phyloP scores from a whole-genome alignment of 2,113 vertebrate genomes.

The Hippocampus barbouri region DNA sequence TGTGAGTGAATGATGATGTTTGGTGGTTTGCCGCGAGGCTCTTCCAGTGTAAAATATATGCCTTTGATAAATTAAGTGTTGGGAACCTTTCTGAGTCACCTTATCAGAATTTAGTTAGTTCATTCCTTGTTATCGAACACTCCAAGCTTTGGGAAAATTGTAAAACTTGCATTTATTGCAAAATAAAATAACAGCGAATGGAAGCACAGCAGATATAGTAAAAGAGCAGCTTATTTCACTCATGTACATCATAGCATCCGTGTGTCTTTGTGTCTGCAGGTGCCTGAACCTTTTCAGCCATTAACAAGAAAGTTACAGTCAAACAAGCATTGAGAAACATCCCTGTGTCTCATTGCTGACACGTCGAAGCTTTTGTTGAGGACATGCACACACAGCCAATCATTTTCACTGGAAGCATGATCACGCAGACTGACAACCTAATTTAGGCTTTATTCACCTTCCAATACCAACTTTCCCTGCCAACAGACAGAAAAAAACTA shows the following conservation, averaged over 20 bases:
- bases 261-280: slow-evolving; percentile 32
- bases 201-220: slow-evolving; percentile 53
- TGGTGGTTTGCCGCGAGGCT: not conserved
- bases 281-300: not conserved
- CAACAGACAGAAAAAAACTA: slow-evolving; percentile 69
- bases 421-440: slow-evolving; percentile 61
- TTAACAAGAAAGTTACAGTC: slow-evolving; percentile 15
- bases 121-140: slow-evolving; percentile 6
- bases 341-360: slow-evolving; percentile 37
- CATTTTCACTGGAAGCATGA: slow-evolving; percentile 7
- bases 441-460: slow-evolving; percentile 70
- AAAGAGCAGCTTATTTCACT: slow-evolving; percentile 54
- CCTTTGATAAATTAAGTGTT: not conserved
- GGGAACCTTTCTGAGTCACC: not conserved
- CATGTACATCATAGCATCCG: slow-evolving; percentile 54
- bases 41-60: not conserved
- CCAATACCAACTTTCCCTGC: slow-evolving; percentile 60
- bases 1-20: not conserved
- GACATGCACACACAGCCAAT: slow-evolving; percentile 40
- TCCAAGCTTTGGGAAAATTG: slow-evolving; percentile 17
- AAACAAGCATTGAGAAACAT: slow-evolving; percentile 40
- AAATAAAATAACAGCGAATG: slow-evolving; percentile 56
- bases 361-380: slow-evolving; percentile 31
- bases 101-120: not conserved
- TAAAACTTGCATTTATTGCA: slow-evolving; percentile 57